Base-by-base conservation (phyloP, 2,797 vertebrate species). In the Dipus sagitta region DNA sequence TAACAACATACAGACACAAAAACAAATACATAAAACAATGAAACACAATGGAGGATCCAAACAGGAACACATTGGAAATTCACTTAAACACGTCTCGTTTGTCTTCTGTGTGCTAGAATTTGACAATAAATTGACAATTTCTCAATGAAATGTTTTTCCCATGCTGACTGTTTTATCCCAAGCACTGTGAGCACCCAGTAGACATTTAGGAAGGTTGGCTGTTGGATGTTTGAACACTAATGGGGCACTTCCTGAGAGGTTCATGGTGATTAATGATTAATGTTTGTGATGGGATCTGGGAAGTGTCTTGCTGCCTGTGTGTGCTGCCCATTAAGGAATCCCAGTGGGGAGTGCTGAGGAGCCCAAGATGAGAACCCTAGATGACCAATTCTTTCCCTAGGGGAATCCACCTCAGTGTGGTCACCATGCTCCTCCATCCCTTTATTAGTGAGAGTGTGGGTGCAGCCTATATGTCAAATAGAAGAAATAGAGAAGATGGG, bases 371-470 rank as follows among this genome's bases (percentile, higher is more conserved):
- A 6, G 32, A 68, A 24, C 18, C 6, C 21, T 0, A 0, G 74
- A 32, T 8, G 65, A 12, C 15, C 12, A 26, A 24, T 13, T 9
- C 20, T 28, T 60, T 32, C 6, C 74, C 80, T 64, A 20, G 15
- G 1, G 28, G 42, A 62, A 65, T 47, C 10, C 54, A 14, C 54
- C 54, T 9, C 10, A 58, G 0, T 0, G 2, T 0, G 7, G 9
- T 7, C 74, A 38, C 64, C 62, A 74, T n/a, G 64, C 23, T 62
- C 34, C 13, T 34, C n/a, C 23, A 2, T 11, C 52, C 47, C 21
- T 60, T 28, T 79, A 4, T 87, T 38, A 62, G 5, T 71, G 64
- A 24, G 11, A 4, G 34, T 47, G 7, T 58, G 81, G 70, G 10
- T 38, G 68, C 30, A 30, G 32, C 4, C 0, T 79, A 3, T 38